Evolutionary conservation across 2,797 vertebrate genomes (phyloP).

Genomic region (Poeciliopsis gracilis): DNA sequence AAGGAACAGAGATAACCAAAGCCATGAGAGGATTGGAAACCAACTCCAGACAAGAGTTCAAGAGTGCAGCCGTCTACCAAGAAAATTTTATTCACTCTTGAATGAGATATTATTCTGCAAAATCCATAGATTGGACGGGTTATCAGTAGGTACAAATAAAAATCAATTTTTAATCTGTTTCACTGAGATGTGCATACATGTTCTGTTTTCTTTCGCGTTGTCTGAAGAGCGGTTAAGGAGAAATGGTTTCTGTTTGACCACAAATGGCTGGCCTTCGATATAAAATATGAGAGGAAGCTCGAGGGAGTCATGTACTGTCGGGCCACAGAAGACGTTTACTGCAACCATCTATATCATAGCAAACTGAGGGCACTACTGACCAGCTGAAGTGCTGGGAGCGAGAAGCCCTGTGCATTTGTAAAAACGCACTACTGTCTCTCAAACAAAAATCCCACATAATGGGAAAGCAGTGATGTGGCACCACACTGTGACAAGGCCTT

Average conservation of each 20-base stretch:
- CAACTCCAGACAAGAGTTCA: background rate
- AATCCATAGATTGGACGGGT: background rate
- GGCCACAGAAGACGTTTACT: no score
- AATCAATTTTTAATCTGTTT: background rate
- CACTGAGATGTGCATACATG: constrained; percentile 7
- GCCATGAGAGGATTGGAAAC: background rate
- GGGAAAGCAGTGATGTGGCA: constrained; percentile 73
- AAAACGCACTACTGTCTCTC: constrained; percentile 76
- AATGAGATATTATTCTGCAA: background rate
- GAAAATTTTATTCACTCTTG: background rate
- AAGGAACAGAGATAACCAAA: background rate
- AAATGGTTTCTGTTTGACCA: constrained; percentile 25
- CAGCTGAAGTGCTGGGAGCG: constrained; percentile 38
- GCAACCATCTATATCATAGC: constrained; percentile 2
- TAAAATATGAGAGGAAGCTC: no score
- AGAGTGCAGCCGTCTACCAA: background rate
- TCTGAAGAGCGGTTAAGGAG: constrained; percentile 62
- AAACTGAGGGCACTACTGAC: constrained; percentile 59
- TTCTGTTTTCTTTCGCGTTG: constrained; percentile 40
- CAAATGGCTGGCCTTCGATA: no score
- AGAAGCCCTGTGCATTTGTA: constrained; percentile 47
- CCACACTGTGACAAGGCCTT: constrained; percentile 72
- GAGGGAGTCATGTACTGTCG: no score
- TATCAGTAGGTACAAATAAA: background rate
- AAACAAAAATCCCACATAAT: constrained; percentile 72